Conservation (phyloP, 2,113 vertebrate genomes). For the Antechinus stuartii region DNA sequence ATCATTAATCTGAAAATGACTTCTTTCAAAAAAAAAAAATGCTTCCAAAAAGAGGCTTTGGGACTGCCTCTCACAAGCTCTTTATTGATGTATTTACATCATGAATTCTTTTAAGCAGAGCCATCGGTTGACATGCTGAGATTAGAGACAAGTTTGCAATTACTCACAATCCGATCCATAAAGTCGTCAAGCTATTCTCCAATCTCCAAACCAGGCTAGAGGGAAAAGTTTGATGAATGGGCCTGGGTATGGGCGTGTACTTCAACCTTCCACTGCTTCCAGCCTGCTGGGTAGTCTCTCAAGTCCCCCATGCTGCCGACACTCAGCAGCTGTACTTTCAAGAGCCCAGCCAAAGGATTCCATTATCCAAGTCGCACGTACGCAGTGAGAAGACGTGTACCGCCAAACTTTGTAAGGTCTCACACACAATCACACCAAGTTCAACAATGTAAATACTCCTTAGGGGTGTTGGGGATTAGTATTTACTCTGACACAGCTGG, state of each 20-base stretch:
- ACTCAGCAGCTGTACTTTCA: slow-evolving; percentile 82
- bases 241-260: slow-evolving; percentile 59
- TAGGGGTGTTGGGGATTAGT: neutral
- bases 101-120: slow-evolving; percentile 59
- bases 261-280: slow-evolving; percentile 55
- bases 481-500: neutral
- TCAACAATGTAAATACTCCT: slow-evolving; percentile 37
- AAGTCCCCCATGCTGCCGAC: slow-evolving; percentile 76
- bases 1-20: slow-evolving; percentile 60
- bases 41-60: neutral
- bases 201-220: neutral
- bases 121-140: slow-evolving; percentile 71
- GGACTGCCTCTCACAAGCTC: slow-evolving; percentile 47
- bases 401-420: slow-evolving; percentile 57
- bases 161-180: slow-evolving; percentile 46
- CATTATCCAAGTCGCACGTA: slow-evolving; percentile 69
- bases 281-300: slow-evolving; percentile 69
- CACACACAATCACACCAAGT: slow-evolving; percentile 59
- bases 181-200: neutral
- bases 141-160: slow-evolving; percentile 37
- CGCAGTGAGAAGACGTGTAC: slow-evolving; percentile 62
- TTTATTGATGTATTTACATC: slow-evolving; percentile 62
- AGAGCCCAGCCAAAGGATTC: slow-evolving; percentile 68
- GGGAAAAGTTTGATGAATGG: slow-evolving; percentile 23
- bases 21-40: slow-evolving; percentile 54